phyloP scores from a whole-genome alignment of 2,113 vertebrate genomes.

The Limnothrissa miodon region DNA sequence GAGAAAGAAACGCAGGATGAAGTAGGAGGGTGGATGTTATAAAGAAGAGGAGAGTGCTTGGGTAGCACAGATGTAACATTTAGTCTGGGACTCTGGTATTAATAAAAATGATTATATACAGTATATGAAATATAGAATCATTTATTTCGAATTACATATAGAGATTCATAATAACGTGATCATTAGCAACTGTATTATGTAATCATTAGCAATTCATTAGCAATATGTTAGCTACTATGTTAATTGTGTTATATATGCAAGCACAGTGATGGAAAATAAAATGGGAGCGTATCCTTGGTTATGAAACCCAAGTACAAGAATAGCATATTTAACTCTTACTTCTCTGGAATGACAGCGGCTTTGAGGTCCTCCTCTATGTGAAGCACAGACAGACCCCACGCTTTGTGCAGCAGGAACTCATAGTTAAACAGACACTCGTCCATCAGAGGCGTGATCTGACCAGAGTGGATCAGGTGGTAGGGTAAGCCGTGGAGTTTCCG shows the following conservation, averaged over 20 bases:
- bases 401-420: slow-evolving; percentile 70
- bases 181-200: background rate
- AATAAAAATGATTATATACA: too few relatives aligned
- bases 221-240: too few relatives aligned
- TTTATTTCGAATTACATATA: too few relatives aligned
- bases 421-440: slow-evolving; percentile 70
- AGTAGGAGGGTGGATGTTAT: background rate
- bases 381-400: slow-evolving; percentile 64
- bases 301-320: too few relatives aligned
- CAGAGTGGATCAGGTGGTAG: slow-evolving; percentile 64
- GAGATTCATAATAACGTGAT: background rate
- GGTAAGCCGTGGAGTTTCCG: slow-evolving; percentile 66
- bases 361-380: slow-evolving; percentile 69
- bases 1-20: background rate
- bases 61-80: too few relatives aligned
- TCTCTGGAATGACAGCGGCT: slow-evolving; percentile 60
- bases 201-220: too few relatives aligned
- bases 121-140: too few relatives aligned
- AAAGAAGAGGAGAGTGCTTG: background rate
- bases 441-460: slow-evolving; percentile 59
- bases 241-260: background rate
- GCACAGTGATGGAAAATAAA: background rate
- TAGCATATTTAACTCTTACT: slow-evolving; percentile 47
- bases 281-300: background rate
- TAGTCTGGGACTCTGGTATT: background rate